A percentile compares a stretch with the other conserved stretches of the same genome.
phyloP scores from a whole-genome alignment of 2,888 invertebrate genomes.

The Crepidodera aurea region DNA sequence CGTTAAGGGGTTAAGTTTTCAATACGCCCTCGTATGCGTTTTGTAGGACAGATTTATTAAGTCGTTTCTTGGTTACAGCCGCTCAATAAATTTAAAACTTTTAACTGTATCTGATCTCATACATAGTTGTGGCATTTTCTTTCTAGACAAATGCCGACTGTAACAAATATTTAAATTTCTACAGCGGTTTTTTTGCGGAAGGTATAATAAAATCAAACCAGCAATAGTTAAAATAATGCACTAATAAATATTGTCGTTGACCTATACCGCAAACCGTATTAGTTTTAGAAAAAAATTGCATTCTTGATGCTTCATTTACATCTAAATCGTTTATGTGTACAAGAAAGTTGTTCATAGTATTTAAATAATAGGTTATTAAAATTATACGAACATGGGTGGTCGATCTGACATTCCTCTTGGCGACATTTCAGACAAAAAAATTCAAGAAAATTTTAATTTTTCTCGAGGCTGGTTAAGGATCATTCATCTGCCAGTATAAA shows the following conservation, averaged over 20 bases:
- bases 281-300: slow-evolving; percentile 6
- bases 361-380: slow-evolving; percentile 34
- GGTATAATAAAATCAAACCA: not conserved
- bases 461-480: not conserved
- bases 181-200: not conserved
- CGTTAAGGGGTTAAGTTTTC: too few species aligned
- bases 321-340: slow-evolving; percentile 10
- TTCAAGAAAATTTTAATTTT: not conserved
- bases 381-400: slow-evolving; percentile 29
- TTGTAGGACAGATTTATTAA: too few species aligned
- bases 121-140: too few species aligned
- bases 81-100: too few species aligned
- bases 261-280: slow-evolving; percentile 7
- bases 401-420: slow-evolving; percentile 16
- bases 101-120: too few species aligned
- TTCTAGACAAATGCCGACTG: not conserved
- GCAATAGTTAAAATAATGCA: not conserved
- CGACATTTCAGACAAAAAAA: slow-evolving; percentile 2
- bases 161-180: not conserved
- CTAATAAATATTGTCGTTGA: slow-evolving; percentile 8
- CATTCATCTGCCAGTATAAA: too few species aligned
- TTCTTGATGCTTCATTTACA: slow-evolving; percentile 18
- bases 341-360: slow-evolving; percentile 17
- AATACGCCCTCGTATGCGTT: too few species aligned
- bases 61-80: too few species aligned